Evolutionary conservation across 2,113 vertebrate genomes (phyloP), one percentile per base, ranked within the genome.

Genomic region (Athene noctua): DNA sequence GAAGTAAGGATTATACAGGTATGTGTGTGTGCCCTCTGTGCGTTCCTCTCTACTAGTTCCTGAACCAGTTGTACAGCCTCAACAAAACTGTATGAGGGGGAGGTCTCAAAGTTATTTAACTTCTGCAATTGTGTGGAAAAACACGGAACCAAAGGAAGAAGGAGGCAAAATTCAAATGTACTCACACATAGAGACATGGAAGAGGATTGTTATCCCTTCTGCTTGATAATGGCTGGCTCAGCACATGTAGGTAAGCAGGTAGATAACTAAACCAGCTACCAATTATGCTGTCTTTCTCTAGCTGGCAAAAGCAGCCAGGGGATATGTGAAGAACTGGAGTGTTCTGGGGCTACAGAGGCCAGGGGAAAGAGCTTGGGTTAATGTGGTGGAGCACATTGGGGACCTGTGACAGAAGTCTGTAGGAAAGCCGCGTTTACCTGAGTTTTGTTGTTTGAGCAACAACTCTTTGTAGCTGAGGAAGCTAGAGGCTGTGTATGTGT

Each of bases 371-470:
- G 15, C 52, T 51, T 5, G 18, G 52, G 21, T 34, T 68, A 42
- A 34, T 0, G 8, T 9, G 15, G 27, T 26, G 18, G 34, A 67
- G 65, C 10, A 17, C 3, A 0, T 32, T 14, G 47, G 22, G 36
- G 71, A 36, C 42, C 29, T 27, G 5, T 13, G 23, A 6, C 25
- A 71, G 47, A 67, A 77, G 36, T 20, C 23, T 51, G 8, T 22
- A 26, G 32, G 18, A 63, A 73, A 62, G n/a, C 21, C 67, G 23
- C 4, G 3, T 38, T 90, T 26, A 25, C 0, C 0, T 36, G 21
- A 47, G 36, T 52, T 73, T 12, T 68, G 36, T 63, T 79, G 34
- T 42, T 74, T 54, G 55, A 59, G 62, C 44, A 80, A 22, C 30
- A 78, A 4, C 15, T 62, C 23, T 40, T 55, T 25, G 36, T 72